Evolutionary conservation across 1,140 invertebrate species (phyloP).

Genomic region (Linepithema humile): DNA sequence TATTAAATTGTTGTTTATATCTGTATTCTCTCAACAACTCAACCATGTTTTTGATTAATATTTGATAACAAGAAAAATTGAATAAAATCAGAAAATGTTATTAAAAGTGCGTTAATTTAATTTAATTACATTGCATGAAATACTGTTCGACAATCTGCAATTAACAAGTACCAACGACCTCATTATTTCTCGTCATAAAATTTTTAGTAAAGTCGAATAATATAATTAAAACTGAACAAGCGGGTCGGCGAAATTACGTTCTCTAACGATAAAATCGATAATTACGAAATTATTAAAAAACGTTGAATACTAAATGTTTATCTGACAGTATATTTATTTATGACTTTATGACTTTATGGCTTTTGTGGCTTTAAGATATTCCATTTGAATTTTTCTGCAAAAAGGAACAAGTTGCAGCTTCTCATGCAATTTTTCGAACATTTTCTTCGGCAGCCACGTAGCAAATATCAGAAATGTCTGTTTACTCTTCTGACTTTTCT

Average conservation of each 20-base stretch:
- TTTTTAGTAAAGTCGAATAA: neutral
- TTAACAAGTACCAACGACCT: constrained; percentile 25
- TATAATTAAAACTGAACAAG: constrained; percentile 16
- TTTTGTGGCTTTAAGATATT: neutral
- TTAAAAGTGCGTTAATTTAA: neutral
- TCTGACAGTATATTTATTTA: too few relatives aligned
- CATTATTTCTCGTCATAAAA: constrained; percentile 6
- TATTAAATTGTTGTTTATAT: constrained; percentile 27
- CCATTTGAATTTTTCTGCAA: neutral
- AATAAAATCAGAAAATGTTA: neutral
- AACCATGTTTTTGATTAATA: neutral
- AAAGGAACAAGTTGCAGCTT: neutral
- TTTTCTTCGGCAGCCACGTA: neutral
- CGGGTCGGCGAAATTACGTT: neutral
- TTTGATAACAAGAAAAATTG: constrained; percentile 1
- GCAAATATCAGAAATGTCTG: neutral
- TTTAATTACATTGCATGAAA: constrained; percentile 25
- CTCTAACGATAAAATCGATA: neutral
- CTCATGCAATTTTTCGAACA: neutral
- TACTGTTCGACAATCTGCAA: constrained; percentile 5
- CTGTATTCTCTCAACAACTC: neutral
- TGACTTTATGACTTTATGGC: neutral
- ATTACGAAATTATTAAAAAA: neutral
- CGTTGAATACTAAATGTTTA: too few relatives aligned
- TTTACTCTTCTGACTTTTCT: neutral